A percentile compares a stretch with the other conserved stretches of the same genome.
Conservation (phyloP, 2,797 vertebrate genomes). For the Malacoraja senta region DNA sequence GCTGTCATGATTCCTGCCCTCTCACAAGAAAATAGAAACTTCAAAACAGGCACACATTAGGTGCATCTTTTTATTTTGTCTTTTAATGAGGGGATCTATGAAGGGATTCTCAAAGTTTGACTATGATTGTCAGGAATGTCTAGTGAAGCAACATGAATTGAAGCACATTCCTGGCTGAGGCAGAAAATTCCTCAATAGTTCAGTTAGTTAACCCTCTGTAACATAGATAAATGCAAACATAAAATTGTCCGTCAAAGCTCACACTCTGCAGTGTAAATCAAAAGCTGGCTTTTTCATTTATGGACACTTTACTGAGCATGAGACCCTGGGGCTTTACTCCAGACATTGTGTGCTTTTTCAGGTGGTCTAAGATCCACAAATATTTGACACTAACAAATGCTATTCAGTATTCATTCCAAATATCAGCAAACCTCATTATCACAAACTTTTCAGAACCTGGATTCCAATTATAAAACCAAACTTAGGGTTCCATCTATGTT, state of each 20-base stretch:
- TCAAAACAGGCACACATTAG: background rate
- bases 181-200: constrained; percentile 23
- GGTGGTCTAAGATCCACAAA: constrained; percentile 25
- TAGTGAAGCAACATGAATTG: constrained; percentile 24
- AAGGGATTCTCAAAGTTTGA: constrained; percentile 12
- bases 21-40: background rate
- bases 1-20: background rate
- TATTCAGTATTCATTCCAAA: constrained; percentile 24
- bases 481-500: background rate
- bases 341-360: constrained; percentile 26
- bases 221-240: constrained; percentile 28
- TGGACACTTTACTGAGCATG: constrained; percentile 16
- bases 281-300: constrained; percentile 12
- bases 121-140: constrained; percentile 4
- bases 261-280: constrained; percentile 17
- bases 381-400: constrained; percentile 24
- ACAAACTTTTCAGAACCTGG: background rate
- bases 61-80: background rate
- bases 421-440: constrained; percentile 11
- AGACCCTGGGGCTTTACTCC: constrained; percentile 16
- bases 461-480: background rate
- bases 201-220: constrained; percentile 30
- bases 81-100: background rate
- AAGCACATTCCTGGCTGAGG: constrained; percentile 13
- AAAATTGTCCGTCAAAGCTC: constrained; percentile 35